Base-by-base conservation (phyloP, 2,888 invertebrate genomes). In the Hecatera dysodea region DNA sequence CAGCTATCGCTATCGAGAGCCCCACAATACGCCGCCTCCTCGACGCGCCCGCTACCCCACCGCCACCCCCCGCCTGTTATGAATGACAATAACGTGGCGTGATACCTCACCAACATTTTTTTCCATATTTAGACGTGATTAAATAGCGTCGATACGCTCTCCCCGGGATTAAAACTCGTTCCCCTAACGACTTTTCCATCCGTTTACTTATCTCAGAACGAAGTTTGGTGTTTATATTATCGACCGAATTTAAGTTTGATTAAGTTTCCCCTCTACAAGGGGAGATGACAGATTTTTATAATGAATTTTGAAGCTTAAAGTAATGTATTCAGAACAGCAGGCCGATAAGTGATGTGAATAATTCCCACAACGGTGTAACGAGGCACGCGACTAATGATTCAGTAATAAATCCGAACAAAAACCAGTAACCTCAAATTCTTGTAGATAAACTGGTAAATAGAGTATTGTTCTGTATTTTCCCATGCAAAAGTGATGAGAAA, bases 61-160 rank as follows among this genome's bases (percentile, higher is more conserved):
- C 46, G 67, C 76, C 81, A 70, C 88, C 84, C 84, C 87, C 79
- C 84, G 84, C 87, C 89, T 88, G 93, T 93, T 94, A 95, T 96
- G 94, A 95, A 95, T 95, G 95, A 95, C 95, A 95, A 95, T 95
- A 94, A 91, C 93, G 92, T 90, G 89, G 91, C 90, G 92, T 90
- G 92, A 93, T 93, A 93, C 91, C 90, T 93, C 89, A 88, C 90
- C 88, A 89, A 91, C 93, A 93, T 94, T 94, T 95, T 77, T 73
- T 94, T 93, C 88, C 92, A 87, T 95, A 94, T 93, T 95, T 92
- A 93, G 93, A 92, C 92, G 93, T 94, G 94, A 95, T 95, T 95
- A 95, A 95, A 95, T 91, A 92, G 89, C 91, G 89, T 88, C 90
- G 90, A 91, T 92, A 90, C 83, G 86, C 82, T 85, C 89, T 90